Conservation (phyloP, 2,113 vertebrate genomes). For the Nothocercus julius region DNA sequence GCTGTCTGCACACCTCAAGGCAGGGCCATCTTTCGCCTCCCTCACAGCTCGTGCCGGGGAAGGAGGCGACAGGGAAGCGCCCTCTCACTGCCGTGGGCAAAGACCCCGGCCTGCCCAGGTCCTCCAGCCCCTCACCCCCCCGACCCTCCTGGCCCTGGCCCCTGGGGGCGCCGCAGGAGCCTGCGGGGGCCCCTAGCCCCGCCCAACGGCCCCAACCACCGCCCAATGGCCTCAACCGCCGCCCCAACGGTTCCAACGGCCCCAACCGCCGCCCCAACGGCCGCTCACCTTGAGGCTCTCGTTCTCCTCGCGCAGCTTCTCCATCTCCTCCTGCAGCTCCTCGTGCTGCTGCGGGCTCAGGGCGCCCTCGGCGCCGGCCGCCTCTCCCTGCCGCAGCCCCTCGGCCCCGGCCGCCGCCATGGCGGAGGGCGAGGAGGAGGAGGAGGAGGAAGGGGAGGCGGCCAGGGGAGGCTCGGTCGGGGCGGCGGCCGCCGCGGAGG, state of each 20-base stretch:
- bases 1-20: background rate
- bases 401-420: constrained; percentile 68
- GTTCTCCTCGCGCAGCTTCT: constrained; percentile 91
- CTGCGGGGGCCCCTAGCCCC: background rate
- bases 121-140: background rate
- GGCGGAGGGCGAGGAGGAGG: background rate
- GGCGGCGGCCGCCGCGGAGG: constrained; percentile 22
- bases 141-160: no score
- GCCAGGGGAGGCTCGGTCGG: constrained; percentile 35
- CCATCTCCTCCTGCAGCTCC: constrained; percentile 86
- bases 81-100: no score
- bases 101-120: background rate
- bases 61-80: background rate
- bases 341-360: constrained; percentile 72
- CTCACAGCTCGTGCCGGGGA: accelerated
- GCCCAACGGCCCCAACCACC: background rate
- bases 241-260: background rate
- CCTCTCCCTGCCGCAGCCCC: constrained; percentile 69
- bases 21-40: background rate
- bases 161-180: no score
- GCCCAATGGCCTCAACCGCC: no score
- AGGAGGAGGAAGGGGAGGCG: background rate
- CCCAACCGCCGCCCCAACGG: background rate
- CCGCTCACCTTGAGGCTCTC: constrained; percentile 90
- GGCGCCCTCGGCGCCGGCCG: constrained; percentile 66